These are phyloP conservation scores for Pluvialis apricaria DNA, from an alignment of 2,113 vertebrate species.

Conservation along the genomic window DNA sequence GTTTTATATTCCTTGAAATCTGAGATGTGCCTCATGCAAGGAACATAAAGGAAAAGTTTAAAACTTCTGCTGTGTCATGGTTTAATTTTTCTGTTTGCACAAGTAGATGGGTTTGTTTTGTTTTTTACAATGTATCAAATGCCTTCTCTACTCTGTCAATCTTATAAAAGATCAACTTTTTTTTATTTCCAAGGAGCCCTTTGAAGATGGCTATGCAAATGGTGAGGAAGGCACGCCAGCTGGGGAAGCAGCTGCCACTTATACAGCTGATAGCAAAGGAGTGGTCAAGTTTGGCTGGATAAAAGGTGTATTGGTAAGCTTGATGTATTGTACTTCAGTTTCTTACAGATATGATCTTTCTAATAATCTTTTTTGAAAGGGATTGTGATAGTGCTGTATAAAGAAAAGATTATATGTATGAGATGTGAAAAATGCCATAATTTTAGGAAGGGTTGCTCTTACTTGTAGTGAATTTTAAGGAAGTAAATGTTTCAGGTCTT, in stretches of 20 bases:
- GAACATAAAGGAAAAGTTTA: background rate
- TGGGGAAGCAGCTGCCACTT: conserved; percentile 86
- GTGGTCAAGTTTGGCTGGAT: conserved; percentile 98
- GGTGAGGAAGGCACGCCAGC: conserved; percentile 92
- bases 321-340: background rate
- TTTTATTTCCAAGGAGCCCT: conserved; percentile 81
- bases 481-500: background rate
- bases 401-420: background rate
- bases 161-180: background rate
- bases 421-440: background rate
- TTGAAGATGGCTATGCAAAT: conserved; percentile 96
- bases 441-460: background rate
- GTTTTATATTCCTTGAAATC: background rate
- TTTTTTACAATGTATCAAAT: background rate
- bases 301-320: conserved; percentile 94
- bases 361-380: background rate
- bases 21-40: rapidly evolving
- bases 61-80: background rate
- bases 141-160: background rate
- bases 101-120: background rate
- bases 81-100: background rate
- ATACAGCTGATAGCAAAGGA: conserved; percentile 88
- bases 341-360: background rate
- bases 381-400: background rate
- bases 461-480: background rate